Percentiles rank a stretch among this genome's conserved stretches.
Evolutionary conservation across 2,113 vertebrate genomes (phyloP).

Genomic region (Globicephala melas): DNA sequence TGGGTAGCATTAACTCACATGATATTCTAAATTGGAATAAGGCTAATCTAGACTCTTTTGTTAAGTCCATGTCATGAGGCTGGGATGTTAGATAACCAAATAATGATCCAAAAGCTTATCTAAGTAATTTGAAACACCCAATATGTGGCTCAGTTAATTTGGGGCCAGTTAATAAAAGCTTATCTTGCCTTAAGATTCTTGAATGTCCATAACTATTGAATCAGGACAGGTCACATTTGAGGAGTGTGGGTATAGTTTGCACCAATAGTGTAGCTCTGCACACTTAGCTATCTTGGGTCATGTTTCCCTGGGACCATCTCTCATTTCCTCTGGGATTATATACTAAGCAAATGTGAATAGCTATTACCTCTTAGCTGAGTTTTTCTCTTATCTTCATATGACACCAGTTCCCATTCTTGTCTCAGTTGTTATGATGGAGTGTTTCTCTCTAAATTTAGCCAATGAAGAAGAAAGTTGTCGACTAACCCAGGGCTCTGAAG

Average conservation of each 20-base stretch:
- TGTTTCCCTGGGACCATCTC: slow-evolving; percentile 2
- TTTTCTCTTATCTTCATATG: slow-evolving; percentile 2
- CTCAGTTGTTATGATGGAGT: neutral
- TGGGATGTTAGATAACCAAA: slow-evolving; percentile 50
- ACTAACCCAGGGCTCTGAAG: slow-evolving; percentile 13
- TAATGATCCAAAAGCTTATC: slow-evolving; percentile 32
- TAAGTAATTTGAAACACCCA: slow-evolving; percentile 52
- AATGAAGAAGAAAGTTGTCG: neutral
- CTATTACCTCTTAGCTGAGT: neutral
- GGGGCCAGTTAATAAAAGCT: slow-evolving; percentile 52
- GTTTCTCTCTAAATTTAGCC: slow-evolving; percentile 29
- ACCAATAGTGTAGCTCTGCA: neutral
- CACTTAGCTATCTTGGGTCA: neutral
- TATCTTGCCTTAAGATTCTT: slow-evolving; percentile 45
- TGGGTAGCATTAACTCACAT: neutral
- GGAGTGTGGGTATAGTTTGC: slow-evolving; percentile 24
- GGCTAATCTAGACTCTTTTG: slow-evolving; percentile 16
- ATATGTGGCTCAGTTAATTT: slow-evolving; percentile 55
- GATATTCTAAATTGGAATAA: neutral
- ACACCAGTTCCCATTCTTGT: neutral
- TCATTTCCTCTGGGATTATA: slow-evolving; percentile 33
- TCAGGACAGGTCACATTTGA: slow-evolving; percentile 61
- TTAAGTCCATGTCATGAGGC: neutral
- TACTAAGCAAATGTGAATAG: slow-evolving; percentile 1
- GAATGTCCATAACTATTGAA: slow-evolving; percentile 40